phyloP scores from a whole-genome alignment of 2,888 invertebrate genomes.

The Malachius bipustulatus region DNA sequence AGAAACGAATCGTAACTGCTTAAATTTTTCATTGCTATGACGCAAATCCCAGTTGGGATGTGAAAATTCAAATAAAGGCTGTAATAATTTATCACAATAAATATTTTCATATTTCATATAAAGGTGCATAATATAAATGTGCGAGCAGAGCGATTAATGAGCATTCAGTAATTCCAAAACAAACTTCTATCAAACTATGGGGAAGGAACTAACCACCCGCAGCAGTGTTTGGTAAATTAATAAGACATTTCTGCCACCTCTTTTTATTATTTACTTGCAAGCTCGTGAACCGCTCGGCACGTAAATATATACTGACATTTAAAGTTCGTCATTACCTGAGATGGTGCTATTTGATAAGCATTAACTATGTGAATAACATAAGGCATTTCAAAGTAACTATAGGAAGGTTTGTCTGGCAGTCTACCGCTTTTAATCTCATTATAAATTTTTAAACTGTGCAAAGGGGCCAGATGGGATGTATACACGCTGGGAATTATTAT shows the following conservation, averaged over 20 bases:
- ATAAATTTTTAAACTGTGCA: slow-evolving; percentile 82
- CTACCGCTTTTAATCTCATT: slow-evolving; percentile 53
- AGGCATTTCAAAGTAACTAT: slow-evolving; percentile 61
- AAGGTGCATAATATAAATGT: too few species aligned
- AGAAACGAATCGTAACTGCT: slow-evolving; percentile 54
- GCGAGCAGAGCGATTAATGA: too few species aligned
- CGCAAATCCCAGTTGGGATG: slow-evolving; percentile 72
- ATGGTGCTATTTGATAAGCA: slow-evolving; percentile 62
- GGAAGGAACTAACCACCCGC: too few species aligned
- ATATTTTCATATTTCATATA: too few species aligned
- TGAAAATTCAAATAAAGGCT: slow-evolving; percentile 72
- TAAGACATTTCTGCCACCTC: too few species aligned
- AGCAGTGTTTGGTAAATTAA: too few species aligned
- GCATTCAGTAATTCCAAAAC: too few species aligned
- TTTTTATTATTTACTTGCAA: too few species aligned
- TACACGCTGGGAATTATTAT: slow-evolving; percentile 86
- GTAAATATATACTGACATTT: too few species aligned
- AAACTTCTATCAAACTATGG: too few species aligned
- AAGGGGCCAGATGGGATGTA: slow-evolving; percentile 81
- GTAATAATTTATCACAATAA: slow-evolving; percentile 22
- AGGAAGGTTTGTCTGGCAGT: slow-evolving; percentile 41
- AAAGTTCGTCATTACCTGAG: too few species aligned
- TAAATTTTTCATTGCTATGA: slow-evolving; percentile 63
- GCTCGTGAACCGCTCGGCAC: too few species aligned
- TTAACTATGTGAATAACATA: slow-evolving; percentile 91